Conservation (phyloP, 2,113 vertebrate species). For the Ceyx cyanopectus region DNA sequence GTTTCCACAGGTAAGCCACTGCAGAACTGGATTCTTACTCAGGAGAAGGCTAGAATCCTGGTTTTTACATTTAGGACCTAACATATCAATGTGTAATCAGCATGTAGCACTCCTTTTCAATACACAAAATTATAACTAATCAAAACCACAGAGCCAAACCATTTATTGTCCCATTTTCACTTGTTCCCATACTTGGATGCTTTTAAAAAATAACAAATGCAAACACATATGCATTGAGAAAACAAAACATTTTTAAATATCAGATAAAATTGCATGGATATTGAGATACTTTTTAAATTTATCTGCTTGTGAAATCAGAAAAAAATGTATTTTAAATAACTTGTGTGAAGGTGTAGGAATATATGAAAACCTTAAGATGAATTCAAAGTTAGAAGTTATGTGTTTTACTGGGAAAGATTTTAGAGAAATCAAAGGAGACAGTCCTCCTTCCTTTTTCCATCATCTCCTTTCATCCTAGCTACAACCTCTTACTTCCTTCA, state of each 20-base stretch:
- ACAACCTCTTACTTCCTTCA: neutral
- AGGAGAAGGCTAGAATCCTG: neutral
- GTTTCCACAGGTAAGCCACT: conserved; percentile 90
- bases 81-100: neutral
- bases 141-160: neutral
- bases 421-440: neutral
- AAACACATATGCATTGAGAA: neutral
- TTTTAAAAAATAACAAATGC: neutral
- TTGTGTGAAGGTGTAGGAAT: neutral
- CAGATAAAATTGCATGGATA: neutral
- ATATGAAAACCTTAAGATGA: neutral
- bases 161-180: neutral
- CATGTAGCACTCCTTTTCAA: neutral
- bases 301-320: neutral
- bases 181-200: neutral
- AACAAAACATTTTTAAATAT: neutral
- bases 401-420: neutral
- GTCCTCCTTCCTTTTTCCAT: neutral
- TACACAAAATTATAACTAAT: neutral
- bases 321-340: neutral
- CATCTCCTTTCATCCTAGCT: neutral
- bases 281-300: neutral
- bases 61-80: neutral
- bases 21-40: neutral
- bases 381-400: neutral